Evolutionary conservation across 2,113 vertebrate genomes (phyloP), one percentile per base, ranked within the genome.

Genomic region (Lycaon pictus): DNA sequence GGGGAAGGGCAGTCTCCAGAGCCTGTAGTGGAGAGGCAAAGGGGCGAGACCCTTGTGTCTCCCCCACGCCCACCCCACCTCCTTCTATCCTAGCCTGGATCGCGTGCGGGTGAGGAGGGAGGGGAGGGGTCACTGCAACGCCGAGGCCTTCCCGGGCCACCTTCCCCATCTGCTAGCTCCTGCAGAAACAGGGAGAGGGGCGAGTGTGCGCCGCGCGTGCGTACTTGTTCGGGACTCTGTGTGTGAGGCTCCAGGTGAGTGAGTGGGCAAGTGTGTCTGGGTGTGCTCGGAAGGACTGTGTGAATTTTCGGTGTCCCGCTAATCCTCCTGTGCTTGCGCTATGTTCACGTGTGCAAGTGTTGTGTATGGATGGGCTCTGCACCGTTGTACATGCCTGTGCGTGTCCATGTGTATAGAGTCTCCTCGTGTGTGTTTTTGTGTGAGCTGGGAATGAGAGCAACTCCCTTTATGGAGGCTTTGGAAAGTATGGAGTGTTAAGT

Each of bases 381-480:
- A n/a, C 60, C 0, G 5, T n/a, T 37, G 20, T 65, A 35, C 8
- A 35, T 25, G n/a, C 58, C 20, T 4, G 25, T 7, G 63, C 9
- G 32, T 92, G 84, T 11, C 22, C 43, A 0, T 1, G 17, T 7
- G 51, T 6, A 15, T n/a, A 3, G 4, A 1, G 22, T 74, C 27
- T 51, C 53, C 0, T 4, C 13, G 63, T 17, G 58, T 69, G 65
- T n/a, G 0, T 53, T 55, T 82, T 55, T 27, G n/a, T 12, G 77
- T 8, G 1, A 37, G 58, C 51, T 76, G 84, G n/a, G 67, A 29
- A 79, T 9, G 2, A 0, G 32, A 65, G 35, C 48, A 10, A 3
- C 27, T 83, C 7, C 60, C 43, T 77, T 35, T 0, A 65, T 9
- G 0, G 0, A 65, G 74, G 60, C 15, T 90, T 80, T 76, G 71